Evolutionary conservation across 1,140 invertebrate genomes (phyloP).

Genomic region (Bombus huntii): DNA sequence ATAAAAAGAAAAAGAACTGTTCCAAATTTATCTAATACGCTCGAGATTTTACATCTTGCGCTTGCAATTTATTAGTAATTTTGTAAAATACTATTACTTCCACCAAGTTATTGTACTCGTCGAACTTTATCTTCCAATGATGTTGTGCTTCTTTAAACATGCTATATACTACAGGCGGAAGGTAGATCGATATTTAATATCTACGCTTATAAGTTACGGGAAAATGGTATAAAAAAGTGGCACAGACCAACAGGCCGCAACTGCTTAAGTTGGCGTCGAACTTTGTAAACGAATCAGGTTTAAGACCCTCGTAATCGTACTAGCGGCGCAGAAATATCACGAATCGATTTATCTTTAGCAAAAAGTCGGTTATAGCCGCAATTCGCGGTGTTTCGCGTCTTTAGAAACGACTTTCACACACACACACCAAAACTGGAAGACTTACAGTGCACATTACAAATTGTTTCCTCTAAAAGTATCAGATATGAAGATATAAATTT

Average conservation of each 20-base stretch:
- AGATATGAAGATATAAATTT: not conserved
- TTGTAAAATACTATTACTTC: not conserved
- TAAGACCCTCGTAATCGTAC: not conserved
- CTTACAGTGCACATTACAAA: not conserved
- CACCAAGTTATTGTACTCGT: not conserved
- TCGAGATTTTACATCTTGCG: not conserved
- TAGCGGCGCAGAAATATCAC: not conserved
- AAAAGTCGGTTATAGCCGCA: not conserved
- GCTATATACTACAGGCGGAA: not conserved
- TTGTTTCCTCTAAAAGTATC: constrained; percentile 1
- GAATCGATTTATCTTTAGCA: constrained; percentile 18
- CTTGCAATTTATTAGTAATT: not conserved
- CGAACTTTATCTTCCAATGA: constrained; percentile 21
- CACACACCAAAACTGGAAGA: too few relatives aligned
- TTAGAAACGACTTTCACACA: not conserved
- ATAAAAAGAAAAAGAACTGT: not conserved
- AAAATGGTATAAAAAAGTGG: constrained; percentile 34
- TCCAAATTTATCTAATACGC: not conserved
- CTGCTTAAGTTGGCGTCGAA: constrained; percentile 14
- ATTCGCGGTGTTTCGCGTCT: not conserved
- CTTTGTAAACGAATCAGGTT: constrained; percentile 12
- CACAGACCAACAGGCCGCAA: constrained; percentile 14
- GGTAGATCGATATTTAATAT: constrained; percentile 49
- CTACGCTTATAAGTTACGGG: constrained; percentile 28
- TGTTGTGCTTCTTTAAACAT: not conserved